These are phyloP conservation scores for Rhopalosiphum maidis DNA, from an alignment of 1,140 invertebrate species.

Conservation along the genomic window DNA sequence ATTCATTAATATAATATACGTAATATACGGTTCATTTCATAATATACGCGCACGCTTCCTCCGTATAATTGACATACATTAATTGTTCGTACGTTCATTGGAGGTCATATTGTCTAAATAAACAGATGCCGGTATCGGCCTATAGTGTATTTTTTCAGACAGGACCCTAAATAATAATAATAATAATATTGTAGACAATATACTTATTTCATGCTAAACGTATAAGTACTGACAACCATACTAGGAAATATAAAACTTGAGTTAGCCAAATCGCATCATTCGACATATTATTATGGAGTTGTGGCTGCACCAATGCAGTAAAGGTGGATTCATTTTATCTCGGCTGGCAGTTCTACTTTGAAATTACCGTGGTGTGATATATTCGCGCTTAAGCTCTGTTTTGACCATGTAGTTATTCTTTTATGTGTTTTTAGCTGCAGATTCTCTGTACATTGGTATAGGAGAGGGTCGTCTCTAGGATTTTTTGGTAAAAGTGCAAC, in stretches of 20 bases:
- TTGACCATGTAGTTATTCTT: background rate
- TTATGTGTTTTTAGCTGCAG: background rate
- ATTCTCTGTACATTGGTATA: too few relatives aligned
- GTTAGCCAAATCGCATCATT: background rate
- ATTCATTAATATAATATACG: background rate
- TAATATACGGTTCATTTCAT: background rate
- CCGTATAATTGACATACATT: slow-evolving; percentile 44
- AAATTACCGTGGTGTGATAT: background rate
- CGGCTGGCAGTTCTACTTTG: background rate
- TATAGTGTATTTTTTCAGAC: slow-evolving; percentile 14
- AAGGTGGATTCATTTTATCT: background rate
- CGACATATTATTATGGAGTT: background rate
- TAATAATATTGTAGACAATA: background rate
- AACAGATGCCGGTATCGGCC: background rate
- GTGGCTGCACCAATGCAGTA: background rate
- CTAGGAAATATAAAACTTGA: background rate
- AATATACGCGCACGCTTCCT: slow-evolving; percentile 28
- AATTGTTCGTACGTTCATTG: slow-evolving; percentile 31
- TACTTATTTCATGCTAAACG: background rate
- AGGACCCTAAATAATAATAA: background rate
- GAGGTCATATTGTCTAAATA: slow-evolving; percentile 39
- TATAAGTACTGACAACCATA: background rate
- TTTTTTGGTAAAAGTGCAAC: background rate
- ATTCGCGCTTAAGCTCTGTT: background rate
- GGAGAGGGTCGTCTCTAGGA: background rate